Conservation (phyloP, 2,888 invertebrate species). For the Morpho helenor region DNA sequence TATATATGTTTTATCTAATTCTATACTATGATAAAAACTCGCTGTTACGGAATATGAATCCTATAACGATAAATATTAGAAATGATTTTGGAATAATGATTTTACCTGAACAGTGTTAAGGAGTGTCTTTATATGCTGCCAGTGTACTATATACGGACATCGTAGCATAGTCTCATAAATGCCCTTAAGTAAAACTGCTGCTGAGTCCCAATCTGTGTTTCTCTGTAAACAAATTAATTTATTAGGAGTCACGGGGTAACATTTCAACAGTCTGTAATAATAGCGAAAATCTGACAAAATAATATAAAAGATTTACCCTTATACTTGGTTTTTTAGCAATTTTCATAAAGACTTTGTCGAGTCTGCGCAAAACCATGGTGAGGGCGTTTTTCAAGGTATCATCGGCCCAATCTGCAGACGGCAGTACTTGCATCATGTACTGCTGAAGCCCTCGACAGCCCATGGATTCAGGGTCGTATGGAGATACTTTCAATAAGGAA, state of each 20-base stretch:
- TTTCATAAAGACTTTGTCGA: slow-evolving; percentile 98
- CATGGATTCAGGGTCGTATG: slow-evolving; percentile 98
- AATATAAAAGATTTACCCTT: slow-evolving; percentile 71
- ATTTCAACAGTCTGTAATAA: too few species aligned
- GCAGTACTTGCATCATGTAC: slow-evolving; percentile 95
- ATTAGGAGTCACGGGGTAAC: not conserved
- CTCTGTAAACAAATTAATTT: slow-evolving; percentile 75
- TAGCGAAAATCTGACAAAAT: too few species aligned
- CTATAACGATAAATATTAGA: too few species aligned
- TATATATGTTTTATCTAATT: too few species aligned
- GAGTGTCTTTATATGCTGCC: slow-evolving; percentile 95
- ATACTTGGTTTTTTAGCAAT: slow-evolving; percentile 98
- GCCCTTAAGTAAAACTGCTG: slow-evolving; percentile 95
- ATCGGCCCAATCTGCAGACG: slow-evolving; percentile 97
- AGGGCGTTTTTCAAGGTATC: slow-evolving; percentile 95
- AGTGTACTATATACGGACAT: slow-evolving; percentile 97
- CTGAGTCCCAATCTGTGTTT: slow-evolving; percentile 98
- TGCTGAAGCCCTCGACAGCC: slow-evolving; percentile 94
- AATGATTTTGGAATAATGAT: not conserved
- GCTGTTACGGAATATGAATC: too few species aligned
- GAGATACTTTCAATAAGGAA: slow-evolving; percentile 97
- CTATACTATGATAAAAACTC: too few species aligned
- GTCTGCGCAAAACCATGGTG: slow-evolving; percentile 91
- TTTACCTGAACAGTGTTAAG: slow-evolving; percentile 91
- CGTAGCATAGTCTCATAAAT: slow-evolving; percentile 95